Evolutionary conservation across 2,888 invertebrate genomes (phyloP), one percentile per base, ranked within the genome.

Genomic region (Metopia argyrocephala): DNA sequence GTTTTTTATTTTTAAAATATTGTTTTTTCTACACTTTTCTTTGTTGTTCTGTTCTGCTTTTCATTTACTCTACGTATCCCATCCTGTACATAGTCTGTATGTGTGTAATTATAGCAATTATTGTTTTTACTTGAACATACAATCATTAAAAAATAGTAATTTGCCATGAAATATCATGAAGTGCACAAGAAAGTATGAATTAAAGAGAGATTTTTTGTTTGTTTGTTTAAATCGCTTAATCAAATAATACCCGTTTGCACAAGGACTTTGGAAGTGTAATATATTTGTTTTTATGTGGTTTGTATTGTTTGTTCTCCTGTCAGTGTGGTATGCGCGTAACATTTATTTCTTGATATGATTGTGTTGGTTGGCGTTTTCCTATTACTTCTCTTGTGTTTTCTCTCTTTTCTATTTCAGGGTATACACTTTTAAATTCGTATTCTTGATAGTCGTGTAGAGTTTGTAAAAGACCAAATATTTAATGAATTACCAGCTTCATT

Each of bases 401-500:
- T 25, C 15, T 23, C 54, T 23, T 54, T 21, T 54, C 4, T 23
- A 15, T n/a, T n/a, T n/a, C n/a, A n/a, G n/a, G n/a, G n/a, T n/a
- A n/a, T n/a, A 15, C 56, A 56, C 7, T 28, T 56, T 56, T 57
- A 7, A 48, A 48, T 50, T 27, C 15, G 20, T 28, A 46, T 45
- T 69, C 57, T 27, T 28, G 28, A 73, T 61, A 28, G 64, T 23
- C 15, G 65, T 74, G 52, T 65, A 70, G 68, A 31, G 61, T 48
- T 78, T 70, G 28, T 59, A 62, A 71, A 71, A 71, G 68, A 62
- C 56, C 70, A 62, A 65, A 66, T 61, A 75, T 78, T 68, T 71
- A 68, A 59, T 61, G 61, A 76, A 78, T 64, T 54, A 74, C 69
- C 71, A 61, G 69, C 69, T 79, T 76, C 79, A 79, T 82, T 76